Evolutionary conservation across 2,888 invertebrate species (phyloP).

Genomic region (Drosophila austrosaltans): DNA sequence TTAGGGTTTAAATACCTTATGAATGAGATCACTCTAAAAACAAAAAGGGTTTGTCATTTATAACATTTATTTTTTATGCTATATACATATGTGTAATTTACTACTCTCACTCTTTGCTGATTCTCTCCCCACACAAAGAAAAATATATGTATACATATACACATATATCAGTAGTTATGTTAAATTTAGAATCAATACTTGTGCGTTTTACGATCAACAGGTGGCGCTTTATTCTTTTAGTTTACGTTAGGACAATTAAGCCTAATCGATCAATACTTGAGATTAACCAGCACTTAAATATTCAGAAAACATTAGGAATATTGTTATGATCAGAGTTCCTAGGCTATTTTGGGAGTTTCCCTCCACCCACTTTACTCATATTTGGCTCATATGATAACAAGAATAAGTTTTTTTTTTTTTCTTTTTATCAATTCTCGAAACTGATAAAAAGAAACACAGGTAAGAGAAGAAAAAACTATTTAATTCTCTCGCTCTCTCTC

Average conservation of each 20-base stretch:
- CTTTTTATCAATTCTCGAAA: slow-evolving; percentile 38
- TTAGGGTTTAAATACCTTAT: neutral
- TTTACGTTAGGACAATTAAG: slow-evolving; percentile 1
- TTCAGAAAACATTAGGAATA: neutral
- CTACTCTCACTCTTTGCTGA: neutral
- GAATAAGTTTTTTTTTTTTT: neutral
- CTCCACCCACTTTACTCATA: neutral
- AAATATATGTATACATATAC: neutral
- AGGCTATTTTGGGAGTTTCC: neutral
- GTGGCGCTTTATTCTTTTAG: neutral
- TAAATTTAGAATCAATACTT: neutral
- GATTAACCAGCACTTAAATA: slow-evolving; percentile 8
- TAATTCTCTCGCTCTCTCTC: slow-evolving; percentile 2
- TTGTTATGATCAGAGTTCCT: neutral
- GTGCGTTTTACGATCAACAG: neutral
- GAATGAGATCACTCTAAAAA: slow-evolving; percentile 6
- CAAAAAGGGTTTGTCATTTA: slow-evolving; percentile 1
- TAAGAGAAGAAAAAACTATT: slow-evolving; percentile 15
- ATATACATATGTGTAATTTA: neutral
- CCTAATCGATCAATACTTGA: neutral
- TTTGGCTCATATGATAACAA: slow-evolving; percentile 9
- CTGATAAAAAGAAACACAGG: slow-evolving; percentile 42
- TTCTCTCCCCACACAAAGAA: neutral
- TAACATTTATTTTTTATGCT: slow-evolving; percentile 1
- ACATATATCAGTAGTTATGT: neutral